Evolutionary conservation across 2,113 vertebrate species (phyloP), one percentile per base, ranked within the genome.

Genomic region (Crocuta crocuta): DNA sequence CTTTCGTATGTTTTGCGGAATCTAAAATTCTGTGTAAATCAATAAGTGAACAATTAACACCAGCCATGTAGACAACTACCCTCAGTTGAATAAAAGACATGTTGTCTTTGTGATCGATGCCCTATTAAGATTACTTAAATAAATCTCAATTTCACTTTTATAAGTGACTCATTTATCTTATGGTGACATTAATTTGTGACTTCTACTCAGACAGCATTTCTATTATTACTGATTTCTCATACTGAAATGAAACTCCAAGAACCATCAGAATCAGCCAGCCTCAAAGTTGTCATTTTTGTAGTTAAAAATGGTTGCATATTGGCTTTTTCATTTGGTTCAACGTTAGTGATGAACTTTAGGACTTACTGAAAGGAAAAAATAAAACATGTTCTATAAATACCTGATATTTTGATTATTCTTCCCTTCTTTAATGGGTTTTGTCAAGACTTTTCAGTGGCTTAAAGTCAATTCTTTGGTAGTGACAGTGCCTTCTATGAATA

Each of bases 401-500:
- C 90, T 95, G 39, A 95, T 95, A 95, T 91, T 97, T 97, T 89
- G 93, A 93, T 97, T 87, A 96, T 95, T 84, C 97, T 96, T 98
- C 91, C 84, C 63, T 95, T 76, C 66, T 94, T 98, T 98, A 98
- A 98, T 97, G 97, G 95, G 39, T 98, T 97, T 97, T 98, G 96
- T 97, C 98, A 98, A 28, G 79, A 96, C 89, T 97, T 98, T 97
- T 98, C 93, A 86, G 86, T 95, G 89, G 88, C 97, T 98, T 97
- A 94, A 97, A 97, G 89, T 95, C 80, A 98, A 74, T 86, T 83
- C 96, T 91, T 95, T 26, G 85, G 90, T 96, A 86, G 97, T 53
- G 97, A 98, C 97, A 95, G 96, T 21, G 78, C 84, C 94, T 71
- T 95, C 98, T 71, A 94, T 98, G 98, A 99, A 99, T 98, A 98